phyloP scores from a whole-genome alignment of 2,888 invertebrate species.

The Stenichneumon culpator region DNA sequence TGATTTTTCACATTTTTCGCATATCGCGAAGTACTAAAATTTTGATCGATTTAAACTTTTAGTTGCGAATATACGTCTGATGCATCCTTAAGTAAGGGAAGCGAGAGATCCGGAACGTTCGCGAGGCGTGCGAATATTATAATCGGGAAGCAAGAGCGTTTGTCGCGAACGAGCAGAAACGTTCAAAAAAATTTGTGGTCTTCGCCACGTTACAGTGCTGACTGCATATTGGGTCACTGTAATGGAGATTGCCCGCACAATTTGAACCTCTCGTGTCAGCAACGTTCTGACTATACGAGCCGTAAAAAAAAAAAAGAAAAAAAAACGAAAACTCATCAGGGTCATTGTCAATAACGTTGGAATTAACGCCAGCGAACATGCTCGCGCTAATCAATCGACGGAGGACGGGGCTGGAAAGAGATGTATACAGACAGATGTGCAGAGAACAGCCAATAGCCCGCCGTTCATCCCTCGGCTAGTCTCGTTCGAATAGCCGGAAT shows the following conservation, averaged over 20 bases:
- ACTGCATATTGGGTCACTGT: background rate
- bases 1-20: no score
- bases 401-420: slow-evolving; percentile 6
- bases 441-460: slow-evolving; percentile 55
- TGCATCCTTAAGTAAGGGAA: no score
- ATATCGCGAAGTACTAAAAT: no score
- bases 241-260: background rate
- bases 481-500: slow-evolving; percentile 59
- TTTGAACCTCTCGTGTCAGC: slow-evolving; percentile 13
- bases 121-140: no score
- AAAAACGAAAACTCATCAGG: slow-evolving; percentile 24
- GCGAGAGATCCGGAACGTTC: no score
- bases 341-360: slow-evolving; percentile 48
- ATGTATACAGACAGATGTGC: slow-evolving; percentile 28
- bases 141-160: no score
- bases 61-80: no score
- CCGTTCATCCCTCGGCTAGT: slow-evolving; percentile 52
- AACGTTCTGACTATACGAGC: background rate
- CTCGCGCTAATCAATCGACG: slow-evolving; percentile 49
- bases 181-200: no score
- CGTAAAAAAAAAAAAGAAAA: background rate
- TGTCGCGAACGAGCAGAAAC: no score
- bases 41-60: no score
- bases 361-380: slow-evolving; percentile 48
- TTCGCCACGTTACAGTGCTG: no score